Conservation (phyloP, 1,140 invertebrate species). For the Pogonus chalceus region DNA sequence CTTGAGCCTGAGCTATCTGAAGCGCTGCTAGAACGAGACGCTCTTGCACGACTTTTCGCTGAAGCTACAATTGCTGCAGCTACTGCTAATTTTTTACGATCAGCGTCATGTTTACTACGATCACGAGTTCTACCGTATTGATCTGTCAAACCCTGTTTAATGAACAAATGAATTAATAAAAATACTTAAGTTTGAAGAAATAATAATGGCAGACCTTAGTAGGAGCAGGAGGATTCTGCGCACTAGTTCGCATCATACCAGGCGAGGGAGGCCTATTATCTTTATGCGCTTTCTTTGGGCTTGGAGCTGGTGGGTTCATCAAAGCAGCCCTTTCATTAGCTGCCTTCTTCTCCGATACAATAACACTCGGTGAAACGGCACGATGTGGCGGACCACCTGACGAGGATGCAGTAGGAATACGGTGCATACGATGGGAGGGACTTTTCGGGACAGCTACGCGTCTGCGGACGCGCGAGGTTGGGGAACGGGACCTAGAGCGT, state of each 20-base stretch:
- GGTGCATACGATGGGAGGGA: neutral
- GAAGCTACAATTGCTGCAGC: slow-evolving; percentile 28
- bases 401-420: neutral
- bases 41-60: slow-evolving; percentile 27
- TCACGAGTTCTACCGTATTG: slow-evolving; percentile 21
- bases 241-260: slow-evolving; percentile 34
- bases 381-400: slow-evolving; percentile 11
- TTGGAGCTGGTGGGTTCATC: slow-evolving; percentile 59
- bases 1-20: slow-evolving; percentile 44
- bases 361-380: slow-evolving; percentile 44
- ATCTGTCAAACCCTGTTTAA: slow-evolving; percentile 16
- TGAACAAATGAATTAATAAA: neutral
- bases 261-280: slow-evolving; percentile 38
- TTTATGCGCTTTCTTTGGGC: slow-evolving; percentile 31
- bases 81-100: slow-evolving; percentile 27
- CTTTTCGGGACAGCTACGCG: slow-evolving; percentile 12
- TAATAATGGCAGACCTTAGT: slow-evolving; percentile 10
- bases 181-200: neutral
- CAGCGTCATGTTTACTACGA: neutral
- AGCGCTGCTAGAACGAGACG: slow-evolving; percentile 35
- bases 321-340: slow-evolving; percentile 48
- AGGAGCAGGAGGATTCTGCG: slow-evolving; percentile 34
- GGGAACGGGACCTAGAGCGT: slow-evolving; percentile 45
- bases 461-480: slow-evolving; percentile 35
- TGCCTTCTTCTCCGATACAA: slow-evolving; percentile 46